Evolutionary conservation across 1,140 invertebrate species (phyloP).

Genomic region (Ceratosolen fusciceps): DNA sequence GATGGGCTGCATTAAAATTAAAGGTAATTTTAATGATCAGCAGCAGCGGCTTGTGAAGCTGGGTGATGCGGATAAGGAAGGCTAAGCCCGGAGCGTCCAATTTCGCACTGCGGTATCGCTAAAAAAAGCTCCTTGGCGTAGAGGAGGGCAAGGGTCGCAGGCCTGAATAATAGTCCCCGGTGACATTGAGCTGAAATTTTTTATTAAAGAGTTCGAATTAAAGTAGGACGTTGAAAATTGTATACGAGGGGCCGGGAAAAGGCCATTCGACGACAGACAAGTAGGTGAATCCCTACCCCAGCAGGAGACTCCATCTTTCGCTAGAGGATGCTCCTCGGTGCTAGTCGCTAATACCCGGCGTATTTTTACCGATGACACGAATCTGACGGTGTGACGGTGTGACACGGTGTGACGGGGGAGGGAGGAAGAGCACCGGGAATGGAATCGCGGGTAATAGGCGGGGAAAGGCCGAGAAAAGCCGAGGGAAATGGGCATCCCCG

Average conservation of each 20-base stretch:
- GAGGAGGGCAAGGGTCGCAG: too few species aligned
- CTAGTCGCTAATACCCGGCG: background rate
- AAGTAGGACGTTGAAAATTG: background rate
- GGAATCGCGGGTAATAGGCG: background rate
- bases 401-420: too few species aligned
- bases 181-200: slow-evolving; percentile 33
- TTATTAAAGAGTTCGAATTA: background rate
- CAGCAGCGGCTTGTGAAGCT: too few species aligned
- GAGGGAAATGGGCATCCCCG: background rate
- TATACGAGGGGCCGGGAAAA: background rate
- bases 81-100: background rate
- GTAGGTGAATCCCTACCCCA: slow-evolving; percentile 24
- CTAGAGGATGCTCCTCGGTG: background rate
- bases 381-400: slow-evolving; percentile 17
- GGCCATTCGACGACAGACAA: slow-evolving; percentile 30
- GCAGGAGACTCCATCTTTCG: background rate
- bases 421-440: background rate
- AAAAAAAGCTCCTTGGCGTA: too few species aligned
- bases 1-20: too few species aligned
- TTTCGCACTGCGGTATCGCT: slow-evolving; percentile 30
- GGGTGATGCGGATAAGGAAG: background rate
- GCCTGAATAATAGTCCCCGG: slow-evolving; percentile 4
- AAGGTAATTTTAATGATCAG: too few species aligned
- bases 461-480: background rate
- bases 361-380: slow-evolving; percentile 48